Base-by-base conservation (phyloP, 2,797 vertebrate species). In the Cyprinodon diabolis region DNA sequence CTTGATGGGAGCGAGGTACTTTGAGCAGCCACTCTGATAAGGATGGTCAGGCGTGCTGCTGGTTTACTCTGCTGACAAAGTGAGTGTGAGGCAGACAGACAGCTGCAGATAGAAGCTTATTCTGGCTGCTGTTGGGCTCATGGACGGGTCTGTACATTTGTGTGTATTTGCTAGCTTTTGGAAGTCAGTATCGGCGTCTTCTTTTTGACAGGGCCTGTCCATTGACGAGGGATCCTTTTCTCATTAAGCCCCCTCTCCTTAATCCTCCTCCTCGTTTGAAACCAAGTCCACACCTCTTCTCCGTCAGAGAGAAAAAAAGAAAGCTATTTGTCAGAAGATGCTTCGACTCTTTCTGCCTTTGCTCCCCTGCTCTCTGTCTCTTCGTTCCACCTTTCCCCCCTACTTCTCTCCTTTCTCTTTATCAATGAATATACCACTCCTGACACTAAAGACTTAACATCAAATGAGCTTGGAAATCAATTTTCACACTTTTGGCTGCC, bases 381-480 rank as follows among this genome's bases (percentile, higher is more conserved):
- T 54, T 68, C 56, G 69, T 66, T 58, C 77, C 48, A 72, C 73
- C 74, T 79, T 63, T 72, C 58, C 23, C 74, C 68, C 57, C 40
- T 51, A 71, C 30, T 68, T 54, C 69, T 60, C 57, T 58, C 75
- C 74, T 71, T 77, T 80, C 80, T 92, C 84, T 91, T 91, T 91
- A 94, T 94, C 93, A 95, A 92, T 93, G 92, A 93, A 91, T 91
- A 90, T 86, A 88, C 92, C 82, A 95, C 95, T 90, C 95, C 95
- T 94, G 96, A 96, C 97, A 96, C 96, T 96, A 93, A 96, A 97
- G 96, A 97, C 96, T 97, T 96, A 95, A 97, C 97, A 97, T 98
- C 96, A 97, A 97, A 97, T 97, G 91, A 95, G 95, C 94, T 95
- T 93, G 95, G 96, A 97, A 97, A 97, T 97, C 96, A 96, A 96